A percentile compares a stretch with the other conserved stretches of the same genome.
phyloP scores from a whole-genome alignment of 2,797 vertebrate species.

The Enteromius afrohamiltoni region DNA sequence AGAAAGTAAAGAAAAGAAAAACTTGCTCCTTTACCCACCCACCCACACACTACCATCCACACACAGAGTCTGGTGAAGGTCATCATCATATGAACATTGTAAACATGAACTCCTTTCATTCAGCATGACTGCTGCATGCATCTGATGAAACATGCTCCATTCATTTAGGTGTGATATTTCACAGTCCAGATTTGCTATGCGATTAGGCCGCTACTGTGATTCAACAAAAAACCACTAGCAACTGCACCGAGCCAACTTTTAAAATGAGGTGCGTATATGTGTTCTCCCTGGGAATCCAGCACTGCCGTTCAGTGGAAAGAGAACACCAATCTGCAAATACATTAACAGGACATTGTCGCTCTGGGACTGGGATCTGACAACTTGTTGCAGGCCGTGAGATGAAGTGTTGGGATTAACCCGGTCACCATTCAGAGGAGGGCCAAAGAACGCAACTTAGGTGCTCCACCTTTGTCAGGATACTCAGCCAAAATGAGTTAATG shows the following conservation, averaged over 20 bases:
- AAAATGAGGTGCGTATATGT: slow-evolving; percentile 18
- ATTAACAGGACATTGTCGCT: slow-evolving; percentile 54
- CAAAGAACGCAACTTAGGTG: slow-evolving; percentile 51
- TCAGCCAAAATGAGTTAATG: slow-evolving; percentile 63
- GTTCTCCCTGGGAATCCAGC: slow-evolving; percentile 30
- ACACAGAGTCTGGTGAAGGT: slow-evolving; percentile 2
- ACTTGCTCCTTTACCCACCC: slow-evolving; percentile 11
- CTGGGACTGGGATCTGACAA: slow-evolving; percentile 51
- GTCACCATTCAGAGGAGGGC: slow-evolving; percentile 49
- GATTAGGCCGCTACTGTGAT: slow-evolving; percentile 15
- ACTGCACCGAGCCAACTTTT: slow-evolving; percentile 31
- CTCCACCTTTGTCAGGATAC: slow-evolving; percentile 60
- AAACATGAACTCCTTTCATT: slow-evolving; percentile 4
- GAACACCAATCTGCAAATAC: slow-evolving; percentile 38
- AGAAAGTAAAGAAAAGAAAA: slow-evolving; percentile 13
- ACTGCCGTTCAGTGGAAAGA: slow-evolving; percentile 31
- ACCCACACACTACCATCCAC: slow-evolving; percentile 14
- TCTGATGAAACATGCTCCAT: slow-evolving; percentile 25
- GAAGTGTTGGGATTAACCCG: slow-evolving; percentile 52
- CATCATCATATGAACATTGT: slow-evolving; percentile 10
- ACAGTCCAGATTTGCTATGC: slow-evolving; percentile 32
- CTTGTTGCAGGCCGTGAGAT: slow-evolving; percentile 44
- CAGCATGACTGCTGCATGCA: slow-evolving; percentile 7
- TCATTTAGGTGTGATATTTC: slow-evolving; percentile 23
- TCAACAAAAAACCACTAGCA: slow-evolving; percentile 24